Evolutionary conservation across 1,140 invertebrate species (phyloP), one percentile per base, ranked within the genome.

Genomic region (Ceratosolen solmsi): DNA sequence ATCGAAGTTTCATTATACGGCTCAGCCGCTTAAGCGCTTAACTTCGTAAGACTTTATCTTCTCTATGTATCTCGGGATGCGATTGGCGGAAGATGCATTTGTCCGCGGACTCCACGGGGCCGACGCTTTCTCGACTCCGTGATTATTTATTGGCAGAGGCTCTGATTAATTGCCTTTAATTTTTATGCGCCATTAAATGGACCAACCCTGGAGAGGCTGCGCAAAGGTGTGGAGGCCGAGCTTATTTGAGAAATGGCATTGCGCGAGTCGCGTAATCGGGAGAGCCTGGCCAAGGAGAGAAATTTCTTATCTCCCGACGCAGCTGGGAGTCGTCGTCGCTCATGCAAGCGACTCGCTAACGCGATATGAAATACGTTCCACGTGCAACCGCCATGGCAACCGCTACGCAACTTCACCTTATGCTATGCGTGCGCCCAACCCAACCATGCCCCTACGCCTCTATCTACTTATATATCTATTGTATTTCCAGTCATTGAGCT

Each of bases 301-400:
- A 38, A 36, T 82, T 79, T 84, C 88, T 89, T 89, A 89, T 89
- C 88, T 85, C 83, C 25, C 56, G 79, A 77, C 82, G 83, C 88
- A 89, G 88, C 84, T 87, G 86, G 70, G 63, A 68, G 79, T 33
- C 86, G 70, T 70, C 71, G 79, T 33, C 86, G 86, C 41, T 87
- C 88, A 85, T 49, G 83, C 84, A 84, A 85, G 84, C 86, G 80
- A 85, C 83, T 72, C 84, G 80, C 79, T 72, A 72, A 60, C 49
- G 78, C 17, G 36, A 15, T 79, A 58, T 87, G 86, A 87, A 88
- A 82, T 86, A 86, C 85, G 83, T 84, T 84, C 79, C 85, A 83
- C 83, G 77, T 22, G 54, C 20, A 20, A 33, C 3, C 25, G 1
- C 30, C 38, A 25, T 25, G 2, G 15, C n/a, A n/a, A n/a, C 20